Evolutionary conservation across 2,113 vertebrate species (phyloP).

Genomic region (Etia nguti): DNA sequence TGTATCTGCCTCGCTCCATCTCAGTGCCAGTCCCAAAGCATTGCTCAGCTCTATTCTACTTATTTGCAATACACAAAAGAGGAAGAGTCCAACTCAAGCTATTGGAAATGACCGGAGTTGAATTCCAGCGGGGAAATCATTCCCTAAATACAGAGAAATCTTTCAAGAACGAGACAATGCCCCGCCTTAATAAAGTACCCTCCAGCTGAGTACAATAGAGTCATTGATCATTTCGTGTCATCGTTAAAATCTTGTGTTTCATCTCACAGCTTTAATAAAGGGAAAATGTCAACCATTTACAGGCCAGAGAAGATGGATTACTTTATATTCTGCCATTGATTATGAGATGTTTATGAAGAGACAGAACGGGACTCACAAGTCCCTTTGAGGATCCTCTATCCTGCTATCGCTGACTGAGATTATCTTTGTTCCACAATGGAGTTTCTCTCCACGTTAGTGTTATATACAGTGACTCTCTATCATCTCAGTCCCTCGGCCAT

Average conservation of each 20-base stretch:
- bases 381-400: neutral
- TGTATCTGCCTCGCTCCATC: neutral
- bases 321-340: slow-evolving; percentile 57
- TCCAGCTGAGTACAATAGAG: slow-evolving; percentile 29
- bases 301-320: slow-evolving; percentile 54
- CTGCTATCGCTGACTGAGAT: neutral
- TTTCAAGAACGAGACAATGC: slow-evolving; percentile 19
- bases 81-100: neutral
- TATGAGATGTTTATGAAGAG: slow-evolving; percentile 54
- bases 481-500: neutral
- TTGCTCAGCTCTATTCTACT: neutral
- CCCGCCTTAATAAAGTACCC: slow-evolving; percentile 30
- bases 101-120: neutral
- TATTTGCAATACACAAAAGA: slow-evolving; percentile 25
- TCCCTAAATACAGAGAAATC: slow-evolving; percentile 28
- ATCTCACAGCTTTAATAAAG: slow-evolving; percentile 58
- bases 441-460: neutral
- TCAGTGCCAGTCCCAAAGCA: neutral
- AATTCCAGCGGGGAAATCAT: slow-evolving; percentile 30
- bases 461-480: neutral
- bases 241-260: slow-evolving; percentile 50
- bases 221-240: slow-evolving; percentile 57
- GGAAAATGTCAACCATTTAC: slow-evolving; percentile 56
- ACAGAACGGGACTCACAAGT: neutral
- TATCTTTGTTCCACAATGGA: neutral